These are phyloP conservation scores for Drosophila guanche DNA, from an alignment of 1,140 invertebrate genomes.

Conservation along the genomic window DNA sequence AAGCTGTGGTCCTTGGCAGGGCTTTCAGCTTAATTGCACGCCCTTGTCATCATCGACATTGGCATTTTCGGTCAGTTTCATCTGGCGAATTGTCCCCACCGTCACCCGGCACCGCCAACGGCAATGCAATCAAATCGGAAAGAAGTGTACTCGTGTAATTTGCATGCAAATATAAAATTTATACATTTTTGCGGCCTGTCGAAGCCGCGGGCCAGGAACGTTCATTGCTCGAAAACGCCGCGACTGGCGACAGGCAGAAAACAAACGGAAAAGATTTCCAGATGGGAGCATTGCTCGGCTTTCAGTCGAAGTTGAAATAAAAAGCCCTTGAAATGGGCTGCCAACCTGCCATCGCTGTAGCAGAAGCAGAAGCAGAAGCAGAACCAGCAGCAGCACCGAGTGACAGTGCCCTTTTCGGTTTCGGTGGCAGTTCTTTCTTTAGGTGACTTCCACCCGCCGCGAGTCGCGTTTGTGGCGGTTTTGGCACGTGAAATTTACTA, in stretches of 20 bases:
- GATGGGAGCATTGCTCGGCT: conserved; percentile 22
- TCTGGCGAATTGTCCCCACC: conserved; percentile 17
- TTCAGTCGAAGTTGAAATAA: conserved; percentile 49
- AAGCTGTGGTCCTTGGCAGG: conserved; percentile 19
- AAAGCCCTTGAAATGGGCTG: conserved; percentile 58
- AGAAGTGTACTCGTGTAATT: conserved; percentile 44
- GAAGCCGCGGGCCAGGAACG: background rate
- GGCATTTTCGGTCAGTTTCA: conserved; percentile 26
- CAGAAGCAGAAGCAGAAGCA: background rate
- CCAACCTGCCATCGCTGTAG: conserved; percentile 8
- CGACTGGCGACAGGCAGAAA: background rate
- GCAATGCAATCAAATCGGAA: conserved; percentile 54
- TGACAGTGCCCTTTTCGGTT: conserved; percentile 38
- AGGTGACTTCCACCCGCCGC: background rate
- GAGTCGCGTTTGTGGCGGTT: conserved; percentile 6
- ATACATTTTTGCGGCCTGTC: conserved; percentile 22
- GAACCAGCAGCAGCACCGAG: conserved; percentile 7
- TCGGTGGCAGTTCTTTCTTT: conserved; percentile 21
- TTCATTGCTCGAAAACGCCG: background rate
- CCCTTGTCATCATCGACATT: conserved; percentile 16
- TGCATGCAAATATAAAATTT: conserved; percentile 52
- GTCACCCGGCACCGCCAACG: background rate
- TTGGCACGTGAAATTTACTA: conserved; percentile 56
- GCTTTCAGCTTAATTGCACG: conserved; percentile 53
- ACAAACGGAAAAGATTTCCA: conserved; percentile 34